phyloP scores from a whole-genome alignment of 1,140 invertebrate genomes.

The Nymphalis io region DNA sequence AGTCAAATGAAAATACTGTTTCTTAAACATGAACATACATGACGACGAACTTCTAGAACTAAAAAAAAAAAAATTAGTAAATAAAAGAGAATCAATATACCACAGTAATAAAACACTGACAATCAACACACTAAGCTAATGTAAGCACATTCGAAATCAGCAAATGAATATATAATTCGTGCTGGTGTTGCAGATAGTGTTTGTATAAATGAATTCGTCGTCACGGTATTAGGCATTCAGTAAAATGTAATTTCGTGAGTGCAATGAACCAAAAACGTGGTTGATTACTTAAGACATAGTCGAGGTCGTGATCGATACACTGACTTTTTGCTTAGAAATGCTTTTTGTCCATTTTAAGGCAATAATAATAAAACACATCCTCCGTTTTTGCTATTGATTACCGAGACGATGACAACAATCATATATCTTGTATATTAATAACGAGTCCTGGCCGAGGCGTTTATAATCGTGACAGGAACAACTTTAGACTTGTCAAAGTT shows the following conservation, averaged over 20 bases:
- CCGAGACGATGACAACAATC: conserved; percentile 43
- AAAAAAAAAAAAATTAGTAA: not conserved
- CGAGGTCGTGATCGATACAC: conserved; percentile 58
- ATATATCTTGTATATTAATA: conserved; percentile 14
- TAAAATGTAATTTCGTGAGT: conserved; percentile 72
- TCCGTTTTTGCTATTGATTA: conserved; percentile 54
- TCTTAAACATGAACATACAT: too few species aligned
- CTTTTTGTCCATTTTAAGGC: conserved; percentile 56
- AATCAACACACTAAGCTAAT: conserved; percentile 8
- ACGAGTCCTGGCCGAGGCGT: conserved; percentile 12
- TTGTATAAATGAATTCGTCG: conserved; percentile 65
- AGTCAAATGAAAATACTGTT: too few species aligned
- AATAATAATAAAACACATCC: conserved; percentile 59
- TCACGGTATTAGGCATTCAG: conserved; percentile 64
- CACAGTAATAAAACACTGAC: conserved; percentile 9
- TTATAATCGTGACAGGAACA: conserved; percentile 51
- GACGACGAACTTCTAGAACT: too few species aligned
- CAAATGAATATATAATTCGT: conserved; percentile 46
- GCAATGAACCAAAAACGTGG: conserved; percentile 79
- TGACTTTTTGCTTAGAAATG: conserved; percentile 60
- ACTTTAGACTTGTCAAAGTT: conserved; percentile 53
- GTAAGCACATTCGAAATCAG: conserved; percentile 3
- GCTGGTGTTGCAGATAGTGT: conserved; percentile 49
- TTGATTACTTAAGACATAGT: conserved; percentile 70
- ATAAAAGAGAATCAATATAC: conserved; percentile 10